These are phyloP conservation scores for Oreotrochilus melanogaster DNA, from an alignment of 2,113 vertebrate species.

Conservation along the genomic window DNA sequence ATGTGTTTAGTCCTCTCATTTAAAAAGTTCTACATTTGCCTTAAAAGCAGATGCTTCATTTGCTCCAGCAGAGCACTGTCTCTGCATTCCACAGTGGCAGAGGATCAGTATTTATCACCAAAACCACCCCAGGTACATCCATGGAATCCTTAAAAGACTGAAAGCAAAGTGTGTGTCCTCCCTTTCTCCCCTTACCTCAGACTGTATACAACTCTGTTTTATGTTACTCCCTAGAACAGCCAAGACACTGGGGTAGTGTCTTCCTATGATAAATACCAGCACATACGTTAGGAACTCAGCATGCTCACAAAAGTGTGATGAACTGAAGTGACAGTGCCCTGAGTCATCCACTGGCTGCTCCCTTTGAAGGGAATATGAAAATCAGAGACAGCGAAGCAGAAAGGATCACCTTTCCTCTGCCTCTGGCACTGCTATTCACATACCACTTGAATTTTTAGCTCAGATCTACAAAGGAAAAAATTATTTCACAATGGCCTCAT, in stretches of 20 bases:
- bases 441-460: not conserved
- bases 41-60: not conserved
- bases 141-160: not conserved
- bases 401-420: not conserved
- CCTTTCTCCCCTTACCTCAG: not conserved
- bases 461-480: not conserved
- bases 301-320: not conserved
- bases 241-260: not conserved
- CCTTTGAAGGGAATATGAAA: not conserved
- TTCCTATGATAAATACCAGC: not conserved
- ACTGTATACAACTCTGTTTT: not conserved
- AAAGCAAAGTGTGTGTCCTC: not conserved
- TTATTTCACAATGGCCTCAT: not conserved
- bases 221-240: not conserved
- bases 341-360: not conserved
- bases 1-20: not conserved
- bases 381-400: fast-evolving
- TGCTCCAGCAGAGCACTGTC: not conserved
- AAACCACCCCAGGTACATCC: not conserved
- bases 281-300: not conserved
- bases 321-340: not conserved
- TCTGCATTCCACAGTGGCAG: not conserved
- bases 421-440: not conserved
- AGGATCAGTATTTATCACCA: not conserved
- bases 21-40: not conserved